These are phyloP conservation scores for Pseudococcus jackbeardsleyi DNA, from an alignment of 2,888 invertebrate species.

Conservation along the genomic window DNA sequence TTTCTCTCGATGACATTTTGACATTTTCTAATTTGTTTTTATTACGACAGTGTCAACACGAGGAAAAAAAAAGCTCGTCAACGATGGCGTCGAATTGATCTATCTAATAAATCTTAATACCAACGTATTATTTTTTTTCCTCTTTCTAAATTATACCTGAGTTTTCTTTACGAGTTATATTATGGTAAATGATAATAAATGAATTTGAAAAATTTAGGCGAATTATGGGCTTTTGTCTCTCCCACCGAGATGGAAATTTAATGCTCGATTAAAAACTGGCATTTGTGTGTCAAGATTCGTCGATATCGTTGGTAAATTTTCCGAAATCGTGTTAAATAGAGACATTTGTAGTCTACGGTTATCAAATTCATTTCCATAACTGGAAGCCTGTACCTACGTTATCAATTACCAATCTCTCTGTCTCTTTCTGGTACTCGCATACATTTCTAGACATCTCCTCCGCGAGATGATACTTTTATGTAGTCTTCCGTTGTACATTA, in stretches of 20 bases:
- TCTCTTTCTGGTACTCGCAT: not conserved
- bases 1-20: conserved; percentile 43
- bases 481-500: conserved; percentile 53
- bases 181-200: conserved; percentile 13
- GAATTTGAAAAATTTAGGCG: conserved; percentile 1
- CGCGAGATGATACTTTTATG: conserved; percentile 51
- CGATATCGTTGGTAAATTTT: not conserved
- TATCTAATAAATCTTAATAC: conserved; percentile 35
- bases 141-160: not conserved
- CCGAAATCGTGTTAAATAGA: conserved; percentile 18
- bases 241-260: too few species aligned
- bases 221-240: too few species aligned
- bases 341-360: not conserved
- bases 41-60: conserved; percentile 29
- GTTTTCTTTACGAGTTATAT: not conserved
- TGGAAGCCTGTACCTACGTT: conserved; percentile 37
- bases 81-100: conserved; percentile 35
- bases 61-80: not conserved
- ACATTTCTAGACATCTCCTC: not conserved
- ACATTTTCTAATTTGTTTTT: conserved; percentile 44
- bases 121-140: not conserved
- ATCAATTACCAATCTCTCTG: conserved; percentile 26
- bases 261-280: too few species aligned
- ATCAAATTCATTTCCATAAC: conserved; percentile 16
- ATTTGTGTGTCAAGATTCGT: not conserved